These are phyloP conservation scores for Leptopterna dolabrata DNA, from an alignment of 2,888 invertebrate genomes.

Conservation along the genomic window DNA sequence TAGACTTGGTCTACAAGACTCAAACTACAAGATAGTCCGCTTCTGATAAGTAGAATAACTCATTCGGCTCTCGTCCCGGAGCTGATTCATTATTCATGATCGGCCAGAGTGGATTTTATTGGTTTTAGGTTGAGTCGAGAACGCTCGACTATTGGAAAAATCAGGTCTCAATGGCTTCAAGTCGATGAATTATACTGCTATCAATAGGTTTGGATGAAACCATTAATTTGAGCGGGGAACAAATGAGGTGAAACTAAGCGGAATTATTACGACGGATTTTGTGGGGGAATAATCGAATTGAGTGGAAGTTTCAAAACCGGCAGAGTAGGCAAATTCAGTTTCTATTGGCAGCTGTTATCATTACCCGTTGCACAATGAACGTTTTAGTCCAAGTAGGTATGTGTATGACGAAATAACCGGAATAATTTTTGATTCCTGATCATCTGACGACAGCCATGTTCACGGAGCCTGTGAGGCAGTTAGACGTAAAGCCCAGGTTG, in stretches of 20 bases:
- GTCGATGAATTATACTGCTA: not conserved
- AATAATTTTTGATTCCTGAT: too few species aligned
- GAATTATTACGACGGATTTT: not conserved
- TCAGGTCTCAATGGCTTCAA: not conserved
- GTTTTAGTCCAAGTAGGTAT: too few species aligned
- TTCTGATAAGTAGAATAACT: constrained; percentile 47
- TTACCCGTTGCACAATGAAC: too few species aligned
- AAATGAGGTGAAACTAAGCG: not conserved
- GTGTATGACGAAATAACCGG: too few species aligned
- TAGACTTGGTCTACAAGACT: constrained; percentile 46
- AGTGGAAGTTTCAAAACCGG: not conserved
- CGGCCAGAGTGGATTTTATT: constrained; percentile 14
- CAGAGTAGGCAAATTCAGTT: too few species aligned
- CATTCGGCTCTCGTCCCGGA: not conserved
- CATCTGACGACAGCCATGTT: too few species aligned
- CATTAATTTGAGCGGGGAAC: not conserved
- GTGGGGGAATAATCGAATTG: not conserved
- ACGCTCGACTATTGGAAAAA: not conserved
- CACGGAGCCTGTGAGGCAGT: too few species aligned
- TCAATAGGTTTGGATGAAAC: not conserved
- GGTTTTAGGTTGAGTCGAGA: not conserved
- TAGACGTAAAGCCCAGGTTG: too few species aligned
- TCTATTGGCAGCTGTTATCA: too few species aligned
- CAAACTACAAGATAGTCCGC: constrained; percentile 46
- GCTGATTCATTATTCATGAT: constrained; percentile 43